A percentile compares a stretch with the other conserved stretches of the same genome.
phyloP scores from a whole-genome alignment of 2,888 invertebrate species.

The Eurytoma californica region DNA sequence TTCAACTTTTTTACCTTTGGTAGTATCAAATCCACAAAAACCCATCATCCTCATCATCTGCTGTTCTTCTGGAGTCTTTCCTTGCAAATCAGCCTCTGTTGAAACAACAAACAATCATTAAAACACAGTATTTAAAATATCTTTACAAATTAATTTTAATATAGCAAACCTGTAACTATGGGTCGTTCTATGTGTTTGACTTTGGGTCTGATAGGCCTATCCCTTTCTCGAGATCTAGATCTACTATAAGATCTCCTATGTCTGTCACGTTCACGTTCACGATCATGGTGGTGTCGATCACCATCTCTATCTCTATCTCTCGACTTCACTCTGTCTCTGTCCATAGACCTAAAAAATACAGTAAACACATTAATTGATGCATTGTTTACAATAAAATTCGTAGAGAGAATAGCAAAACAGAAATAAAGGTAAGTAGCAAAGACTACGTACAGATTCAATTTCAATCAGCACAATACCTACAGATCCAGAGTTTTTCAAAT shows the following conservation, averaged over 20 bases:
- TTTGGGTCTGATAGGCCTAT: constrained; percentile 73
- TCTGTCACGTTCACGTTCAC: constrained; percentile 73
- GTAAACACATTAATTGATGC: background rate
- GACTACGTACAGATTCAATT: too few relatives aligned
- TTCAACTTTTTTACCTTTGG: constrained; percentile 96
- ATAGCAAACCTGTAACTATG: constrained; percentile 70
- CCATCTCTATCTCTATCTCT: constrained; percentile 75
- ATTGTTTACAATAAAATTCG: background rate
- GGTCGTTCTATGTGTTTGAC: constrained; percentile 73
- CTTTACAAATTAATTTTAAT: constrained; percentile 8
- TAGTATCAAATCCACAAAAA: constrained; percentile 95
- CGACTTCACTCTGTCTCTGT: constrained; percentile 69
- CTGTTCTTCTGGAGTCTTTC: constrained; percentile 92
- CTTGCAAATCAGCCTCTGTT: constrained; percentile 90
- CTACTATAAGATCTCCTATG: constrained; percentile 75
- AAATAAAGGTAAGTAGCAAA: too few relatives aligned
- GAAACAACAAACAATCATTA: constrained; percentile 63
- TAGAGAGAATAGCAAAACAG: too few relatives aligned
- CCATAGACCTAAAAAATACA: constrained; percentile 64
- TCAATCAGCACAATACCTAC: too few relatives aligned
- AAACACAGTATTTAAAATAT: background rate
- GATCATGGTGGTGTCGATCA: constrained; percentile 73
- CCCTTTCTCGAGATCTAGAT: constrained; percentile 74
- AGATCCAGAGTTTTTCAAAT: too few relatives aligned
- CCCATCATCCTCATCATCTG: constrained; percentile 98